Evolutionary conservation across 2,797 vertebrate species (phyloP).

Genomic region (Esox masquinongy): DNA sequence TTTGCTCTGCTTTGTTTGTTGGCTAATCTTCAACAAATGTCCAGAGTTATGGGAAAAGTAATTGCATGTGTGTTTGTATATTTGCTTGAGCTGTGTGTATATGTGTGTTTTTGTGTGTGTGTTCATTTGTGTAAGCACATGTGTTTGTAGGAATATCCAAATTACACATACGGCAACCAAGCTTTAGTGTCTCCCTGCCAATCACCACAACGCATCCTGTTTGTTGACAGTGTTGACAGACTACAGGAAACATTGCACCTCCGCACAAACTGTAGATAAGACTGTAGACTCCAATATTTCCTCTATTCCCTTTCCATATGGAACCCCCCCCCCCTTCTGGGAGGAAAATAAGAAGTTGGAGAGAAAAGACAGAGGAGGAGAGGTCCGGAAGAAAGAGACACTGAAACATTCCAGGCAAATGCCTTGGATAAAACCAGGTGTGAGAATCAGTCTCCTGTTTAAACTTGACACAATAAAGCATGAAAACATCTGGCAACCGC

Average conservation of each 20-base stretch:
- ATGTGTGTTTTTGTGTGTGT: not conserved
- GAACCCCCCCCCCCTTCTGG: not conserved
- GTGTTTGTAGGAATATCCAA: not conserved
- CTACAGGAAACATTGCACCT: conserved; percentile 40
- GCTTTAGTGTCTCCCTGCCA: not conserved
- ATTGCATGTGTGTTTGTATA: not conserved
- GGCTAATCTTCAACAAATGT: not conserved
- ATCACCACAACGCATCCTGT: conserved; percentile 26
- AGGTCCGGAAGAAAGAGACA: conserved; percentile 12
- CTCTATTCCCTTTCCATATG: conserved; percentile 1
- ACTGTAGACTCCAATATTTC: not conserved
- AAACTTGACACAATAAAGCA: conserved; percentile 64
- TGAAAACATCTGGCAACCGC: conserved; percentile 65
- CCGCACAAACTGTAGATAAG: conserved; percentile 35
- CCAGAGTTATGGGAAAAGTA: not conserved
- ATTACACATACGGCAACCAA: conserved; percentile 11
- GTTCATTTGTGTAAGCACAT: not conserved
- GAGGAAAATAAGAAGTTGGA: conserved; percentile 20
- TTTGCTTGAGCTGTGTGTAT: not conserved
- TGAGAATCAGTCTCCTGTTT: conserved; percentile 66
- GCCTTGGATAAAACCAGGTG: conserved; percentile 68
- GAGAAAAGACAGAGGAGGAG: conserved; percentile 11
- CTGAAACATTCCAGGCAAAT: conserved; percentile 62
- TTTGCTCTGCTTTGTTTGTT: not conserved
- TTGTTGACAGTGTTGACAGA: conserved; percentile 41